Evolutionary conservation across 2,888 invertebrate species (phyloP), one percentile per base, ranked within the genome.

Genomic region (Galerucella nymphaeae): DNA sequence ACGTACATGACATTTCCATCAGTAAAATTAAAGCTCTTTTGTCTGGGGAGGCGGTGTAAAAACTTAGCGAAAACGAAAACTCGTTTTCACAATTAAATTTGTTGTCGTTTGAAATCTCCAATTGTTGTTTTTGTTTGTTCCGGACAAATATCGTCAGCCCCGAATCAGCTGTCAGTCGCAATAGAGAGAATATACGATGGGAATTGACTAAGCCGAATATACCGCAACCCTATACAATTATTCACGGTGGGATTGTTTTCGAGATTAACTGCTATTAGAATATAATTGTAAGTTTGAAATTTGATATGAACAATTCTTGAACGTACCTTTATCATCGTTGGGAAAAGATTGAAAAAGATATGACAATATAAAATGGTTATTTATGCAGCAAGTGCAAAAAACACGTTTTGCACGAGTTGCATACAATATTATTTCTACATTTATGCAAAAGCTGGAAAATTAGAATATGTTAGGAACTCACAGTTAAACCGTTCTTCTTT

Each of bases 11-110:
- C 77, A 77, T 77, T 75, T 72, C 77, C 77, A 77, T 77, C 77
- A 77, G 75, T 72, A 70, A 71, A 75, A 77, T 75, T 77, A 75
- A 77, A 77, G 75, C 75, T 68, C 76, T 72, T 77, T 74, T 72
- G 75, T 77, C 73, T 74, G 67, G 66, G 72, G 66, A 71, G 73
- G 73, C 72, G 74, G 65, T 53, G 63, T 74, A 75, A 77, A 77
- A 77, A 77, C 75, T 75, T 72, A 67, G 71, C 69, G 75, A 74
- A 74, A 77, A 75, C 75, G 74, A 75, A 69, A 75, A 76, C 75
- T 77, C 78, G 76, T 72, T 75, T 78, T 78, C 76, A 75, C 78
- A 77, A 76, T 77, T 78, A 76, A 75, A 77, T 74, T 73, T 70
- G 75, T 74, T 75, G 76, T 76, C 76, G 73, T 75, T 75, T 71